A percentile compares a stretch with the other conserved stretches of the same genome.
Conservation (phyloP, 2,888 invertebrate species). For the Ecliptopera silaceata region DNA sequence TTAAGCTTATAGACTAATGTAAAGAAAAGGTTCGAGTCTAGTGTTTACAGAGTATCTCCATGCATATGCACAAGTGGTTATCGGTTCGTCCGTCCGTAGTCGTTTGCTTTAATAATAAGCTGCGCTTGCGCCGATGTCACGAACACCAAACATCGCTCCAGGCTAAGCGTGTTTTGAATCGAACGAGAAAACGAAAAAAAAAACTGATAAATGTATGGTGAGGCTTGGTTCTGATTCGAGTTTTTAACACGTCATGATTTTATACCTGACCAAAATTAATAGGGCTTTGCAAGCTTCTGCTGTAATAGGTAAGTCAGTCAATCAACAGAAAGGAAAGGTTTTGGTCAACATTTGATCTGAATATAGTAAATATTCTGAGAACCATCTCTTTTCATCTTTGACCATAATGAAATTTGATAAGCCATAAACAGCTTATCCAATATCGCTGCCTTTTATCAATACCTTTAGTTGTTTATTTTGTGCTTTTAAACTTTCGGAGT, state of each 20-base stretch:
- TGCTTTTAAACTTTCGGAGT: conserved; percentile 51
- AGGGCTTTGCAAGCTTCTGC: conserved; percentile 1
- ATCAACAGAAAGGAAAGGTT: background rate
- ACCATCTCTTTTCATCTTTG: conserved; percentile 21
- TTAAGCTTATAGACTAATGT: conserved; percentile 23
- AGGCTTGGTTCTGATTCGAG: conserved; percentile 24
- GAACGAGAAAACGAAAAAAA: conserved; percentile 56
- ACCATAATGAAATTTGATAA: conserved; percentile 45
- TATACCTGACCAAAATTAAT: too few relatives aligned
- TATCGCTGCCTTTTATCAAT: conserved; percentile 51
- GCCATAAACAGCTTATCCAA: conserved; percentile 37
- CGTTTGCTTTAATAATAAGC: conserved; percentile 79
- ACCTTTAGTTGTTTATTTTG: conserved; percentile 55
- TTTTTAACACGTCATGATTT: conserved; percentile 28
- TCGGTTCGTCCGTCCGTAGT: conserved; percentile 69
- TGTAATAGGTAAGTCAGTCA: too few relatives aligned
- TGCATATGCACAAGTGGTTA: conserved; percentile 78
- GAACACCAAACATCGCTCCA: conserved; percentile 72
- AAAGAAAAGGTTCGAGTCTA: conserved; percentile 44
- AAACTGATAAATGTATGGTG: conserved; percentile 49
- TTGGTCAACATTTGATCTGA: conserved; percentile 3
- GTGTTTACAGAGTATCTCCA: conserved; percentile 73
- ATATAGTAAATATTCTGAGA: conserved; percentile 17
- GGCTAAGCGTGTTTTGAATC: conserved; percentile 50
- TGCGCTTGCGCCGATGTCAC: conserved; percentile 72